phyloP scores from a whole-genome alignment of 2,888 invertebrate genomes.

The Sabatieria punctata region DNA sequence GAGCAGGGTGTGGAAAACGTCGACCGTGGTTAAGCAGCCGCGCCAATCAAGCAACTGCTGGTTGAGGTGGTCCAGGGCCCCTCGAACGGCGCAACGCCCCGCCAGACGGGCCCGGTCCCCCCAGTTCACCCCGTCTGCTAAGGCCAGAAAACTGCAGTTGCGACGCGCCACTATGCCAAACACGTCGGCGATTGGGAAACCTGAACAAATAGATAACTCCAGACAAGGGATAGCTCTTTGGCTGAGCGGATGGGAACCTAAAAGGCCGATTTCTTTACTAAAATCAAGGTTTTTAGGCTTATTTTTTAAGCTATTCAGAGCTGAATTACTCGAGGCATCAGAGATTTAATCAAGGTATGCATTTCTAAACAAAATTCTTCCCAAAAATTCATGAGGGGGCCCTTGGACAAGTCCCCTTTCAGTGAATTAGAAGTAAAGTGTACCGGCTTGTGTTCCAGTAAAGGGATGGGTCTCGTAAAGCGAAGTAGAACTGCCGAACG shows the following conservation, averaged over 20 bases:
- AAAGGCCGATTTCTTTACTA: no score
- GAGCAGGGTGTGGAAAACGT: conserved; percentile 57
- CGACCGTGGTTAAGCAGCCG: conserved; percentile 25
- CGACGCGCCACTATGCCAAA: conserved; percentile 50
- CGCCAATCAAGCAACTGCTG: conserved; percentile 14
- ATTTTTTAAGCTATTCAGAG: no score
- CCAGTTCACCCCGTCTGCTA: conserved; percentile 83
- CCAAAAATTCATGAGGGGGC: no score
- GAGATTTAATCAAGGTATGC: no score
- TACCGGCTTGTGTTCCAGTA: conserved; percentile 44
- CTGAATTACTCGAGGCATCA: no score
- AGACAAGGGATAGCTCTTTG: no score
- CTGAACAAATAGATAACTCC: conserved; percentile 39
- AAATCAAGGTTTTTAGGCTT: no score
- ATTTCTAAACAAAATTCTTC: no score
- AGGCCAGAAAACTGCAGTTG: conserved; percentile 58
- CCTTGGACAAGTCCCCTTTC: no score
- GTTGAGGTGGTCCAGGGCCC: conserved; percentile 62
- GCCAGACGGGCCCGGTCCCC: conserved; percentile 55
- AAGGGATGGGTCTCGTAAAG: conserved; percentile 66
- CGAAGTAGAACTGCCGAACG: conserved; percentile 55
- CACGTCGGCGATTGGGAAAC: conserved; percentile 70
- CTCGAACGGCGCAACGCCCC: conserved; percentile 54
- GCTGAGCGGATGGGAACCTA: no score
- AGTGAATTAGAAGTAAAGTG: no score